Evolutionary conservation across 2,888 invertebrate genomes (phyloP).

Genomic region (Nesidiocoris tenuis): DNA sequence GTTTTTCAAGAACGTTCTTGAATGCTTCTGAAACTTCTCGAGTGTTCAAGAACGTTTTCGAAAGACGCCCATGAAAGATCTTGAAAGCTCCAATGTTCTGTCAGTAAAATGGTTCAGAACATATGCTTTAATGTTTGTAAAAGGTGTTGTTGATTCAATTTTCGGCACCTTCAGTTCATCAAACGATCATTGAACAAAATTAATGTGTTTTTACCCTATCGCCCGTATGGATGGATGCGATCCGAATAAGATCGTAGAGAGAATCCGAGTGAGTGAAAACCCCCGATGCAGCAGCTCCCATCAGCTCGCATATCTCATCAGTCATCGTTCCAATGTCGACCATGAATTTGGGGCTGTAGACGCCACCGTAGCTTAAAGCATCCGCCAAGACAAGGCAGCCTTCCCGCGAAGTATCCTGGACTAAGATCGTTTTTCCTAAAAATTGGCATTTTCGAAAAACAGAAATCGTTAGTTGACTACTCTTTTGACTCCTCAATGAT

Average conservation of each 20-base stretch:
- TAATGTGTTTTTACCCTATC: conserved; percentile 60
- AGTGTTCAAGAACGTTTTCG: too few species aligned
- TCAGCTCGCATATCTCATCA: conserved; percentile 63
- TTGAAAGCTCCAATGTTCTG: too few species aligned
- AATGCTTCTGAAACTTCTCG: too few species aligned
- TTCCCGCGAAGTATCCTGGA: conserved; percentile 75
- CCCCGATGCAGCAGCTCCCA: conserved; percentile 69
- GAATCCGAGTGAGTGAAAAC: conserved; percentile 73
- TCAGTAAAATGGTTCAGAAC: too few species aligned
- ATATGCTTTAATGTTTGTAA: too few species aligned
- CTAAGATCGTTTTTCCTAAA: conserved; percentile 68
- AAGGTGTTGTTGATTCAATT: too few species aligned
- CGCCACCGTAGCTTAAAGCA: conserved; percentile 74
- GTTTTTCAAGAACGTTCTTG: too few species aligned
- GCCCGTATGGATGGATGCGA: conserved; percentile 71
- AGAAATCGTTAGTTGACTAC: neutral
- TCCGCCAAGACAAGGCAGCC: conserved; percentile 78
- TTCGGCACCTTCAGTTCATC: too few species aligned
- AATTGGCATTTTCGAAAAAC: neutral
- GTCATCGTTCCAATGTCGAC: conserved; percentile 80
- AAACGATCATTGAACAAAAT: too few species aligned
- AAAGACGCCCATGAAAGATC: too few species aligned
- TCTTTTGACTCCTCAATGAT: too few species aligned
- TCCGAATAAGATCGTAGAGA: conserved; percentile 66
- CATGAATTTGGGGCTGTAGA: conserved; percentile 70